Evolutionary conservation across 1,140 invertebrate genomes (phyloP), one percentile per base, ranked within the genome.

Genomic region (Calliopsis andreniformis): DNA sequence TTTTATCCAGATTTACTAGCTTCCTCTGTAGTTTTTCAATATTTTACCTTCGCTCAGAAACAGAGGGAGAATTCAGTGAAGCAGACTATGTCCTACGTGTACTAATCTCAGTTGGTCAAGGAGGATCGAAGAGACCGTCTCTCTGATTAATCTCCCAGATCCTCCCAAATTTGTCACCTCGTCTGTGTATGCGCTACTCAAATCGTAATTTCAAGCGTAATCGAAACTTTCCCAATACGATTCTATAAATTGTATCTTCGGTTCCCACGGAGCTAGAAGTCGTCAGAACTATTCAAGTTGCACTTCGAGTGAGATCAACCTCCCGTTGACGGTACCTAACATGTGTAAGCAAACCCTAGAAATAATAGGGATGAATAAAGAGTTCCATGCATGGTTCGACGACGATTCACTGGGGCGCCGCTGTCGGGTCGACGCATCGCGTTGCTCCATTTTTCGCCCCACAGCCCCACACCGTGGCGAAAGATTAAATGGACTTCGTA

Each of bases 161-260:
- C 43, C 66, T 61, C 32, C 51, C 35, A 68, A 66, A 75, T 81
- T 64, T 67, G 62, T 80, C 68, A 49, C 12, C 20, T 53, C 47
- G 35, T 47, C 42, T 35, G 7, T 30, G 68, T 43, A 62, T 30
- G 28, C n/a, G 28, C 58, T 35, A 30, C 18, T 14, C 76, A 71
- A 80, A 64, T 61, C 53, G 80, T 64, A 82, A 80, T 82, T 76
- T 71, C 78, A 47, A 76, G 72, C 10, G 35, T 39, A 10, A 75
- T 61, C 78, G 61, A 78, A 80, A 78, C 80, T 80, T 73, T 78
- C 73, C 68, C 71, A 55, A 82, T 78, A 81, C 73, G 28, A 81
- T 82, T 82, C 73, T 62, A 43, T 23, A 72, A 63, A 68, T 80
- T 78, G 80, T 80, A 66, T 45, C 49, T 67, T 35, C 45, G 25